Evolutionary conservation across 2,113 vertebrate genomes (phyloP).

Genomic region (Melanerpes aurifrons): DNA sequence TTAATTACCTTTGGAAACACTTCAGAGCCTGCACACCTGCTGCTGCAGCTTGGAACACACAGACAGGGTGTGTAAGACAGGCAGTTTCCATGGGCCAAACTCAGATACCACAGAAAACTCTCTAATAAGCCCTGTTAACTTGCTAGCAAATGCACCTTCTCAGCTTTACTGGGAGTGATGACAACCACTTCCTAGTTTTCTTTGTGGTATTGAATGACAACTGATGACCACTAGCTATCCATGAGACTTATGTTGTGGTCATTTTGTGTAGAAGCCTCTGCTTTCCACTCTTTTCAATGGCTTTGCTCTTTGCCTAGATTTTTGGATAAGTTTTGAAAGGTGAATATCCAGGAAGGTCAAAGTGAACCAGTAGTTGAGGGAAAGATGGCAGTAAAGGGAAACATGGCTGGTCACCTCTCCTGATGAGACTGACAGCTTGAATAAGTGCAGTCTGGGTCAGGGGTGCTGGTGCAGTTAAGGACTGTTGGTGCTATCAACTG

Average conservation of each 20-base stretch:
- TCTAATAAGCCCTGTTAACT: not conserved
- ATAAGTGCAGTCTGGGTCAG: not conserved
- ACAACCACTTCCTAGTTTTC: not conserved
- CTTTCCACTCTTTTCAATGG: not conserved
- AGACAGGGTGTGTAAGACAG: not conserved
- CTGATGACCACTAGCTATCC: not conserved
- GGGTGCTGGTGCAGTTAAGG: not conserved
- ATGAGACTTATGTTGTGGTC: fast-evolving
- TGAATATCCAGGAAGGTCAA: not conserved
- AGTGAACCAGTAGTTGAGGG: not conserved
- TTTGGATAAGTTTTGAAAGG: not conserved
- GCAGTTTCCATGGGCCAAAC: not conserved
- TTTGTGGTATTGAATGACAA: not conserved
- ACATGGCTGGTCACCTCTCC: not conserved
- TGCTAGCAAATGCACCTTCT: fast-evolving
- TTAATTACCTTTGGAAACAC: not conserved
- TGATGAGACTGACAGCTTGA: not conserved
- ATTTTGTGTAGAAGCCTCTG: not conserved
- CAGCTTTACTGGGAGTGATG: not conserved
- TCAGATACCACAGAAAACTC: not conserved
- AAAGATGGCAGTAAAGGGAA: not conserved
- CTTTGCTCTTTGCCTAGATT: not conserved
- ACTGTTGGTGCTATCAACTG: not conserved
- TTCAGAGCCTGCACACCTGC: not conserved
- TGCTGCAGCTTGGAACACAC: not conserved